Evolutionary conservation across 2,113 vertebrate species (phyloP).

Genomic region (Delphinus delphis): DNA sequence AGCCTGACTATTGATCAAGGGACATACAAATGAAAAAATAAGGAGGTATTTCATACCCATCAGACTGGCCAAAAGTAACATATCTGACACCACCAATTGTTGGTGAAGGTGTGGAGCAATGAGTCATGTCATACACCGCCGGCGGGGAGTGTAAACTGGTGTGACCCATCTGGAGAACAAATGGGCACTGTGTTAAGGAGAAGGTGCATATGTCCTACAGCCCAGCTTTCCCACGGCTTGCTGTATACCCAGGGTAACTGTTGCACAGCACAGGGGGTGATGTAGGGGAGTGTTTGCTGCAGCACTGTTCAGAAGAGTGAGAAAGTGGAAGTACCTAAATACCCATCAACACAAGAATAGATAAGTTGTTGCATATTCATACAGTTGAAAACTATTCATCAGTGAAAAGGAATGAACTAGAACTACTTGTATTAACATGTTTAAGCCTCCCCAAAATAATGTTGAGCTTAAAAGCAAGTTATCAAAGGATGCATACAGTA

Average conservation of each 20-base stretch:
- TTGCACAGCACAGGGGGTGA: neutral
- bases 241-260: neutral
- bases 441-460: neutral
- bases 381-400: neutral
- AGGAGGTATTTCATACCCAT: neutral
- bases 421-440: neutral
- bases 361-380: neutral
- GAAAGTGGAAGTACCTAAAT: neutral
- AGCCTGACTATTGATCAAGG: neutral
- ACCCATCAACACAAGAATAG: neutral
- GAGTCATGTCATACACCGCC: too few relatives aligned
- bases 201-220: neutral
- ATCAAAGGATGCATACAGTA: neutral
- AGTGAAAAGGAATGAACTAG: neutral
- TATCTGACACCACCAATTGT: neutral
- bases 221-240: neutral
- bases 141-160: too few relatives aligned
- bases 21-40: neutral
- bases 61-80: neutral
- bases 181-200: neutral
- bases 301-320: neutral
- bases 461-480: neutral
- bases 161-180: neutral
- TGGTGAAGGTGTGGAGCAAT: neutral
- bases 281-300: neutral